A percentile compares a stretch with the other conserved stretches of the same genome.
Conservation (phyloP, 2,797 vertebrate species). For the Ctenopoma kingsleyae region DNA sequence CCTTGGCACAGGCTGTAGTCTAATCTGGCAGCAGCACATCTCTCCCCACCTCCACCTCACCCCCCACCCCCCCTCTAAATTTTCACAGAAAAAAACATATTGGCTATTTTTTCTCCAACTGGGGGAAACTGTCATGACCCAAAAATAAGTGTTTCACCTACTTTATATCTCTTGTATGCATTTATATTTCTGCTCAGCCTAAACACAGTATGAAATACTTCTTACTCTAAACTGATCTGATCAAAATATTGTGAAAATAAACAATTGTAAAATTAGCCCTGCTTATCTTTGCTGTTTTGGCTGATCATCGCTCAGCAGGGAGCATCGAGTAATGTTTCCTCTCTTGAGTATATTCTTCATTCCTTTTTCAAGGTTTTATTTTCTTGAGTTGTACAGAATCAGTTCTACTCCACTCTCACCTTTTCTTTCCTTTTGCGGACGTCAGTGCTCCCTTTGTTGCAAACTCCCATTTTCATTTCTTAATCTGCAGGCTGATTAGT, state of each 20-base stretch:
- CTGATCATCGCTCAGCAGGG: slow-evolving; percentile 9
- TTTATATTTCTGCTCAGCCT: slow-evolving; percentile 17
- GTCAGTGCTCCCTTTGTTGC: slow-evolving; percentile 60
- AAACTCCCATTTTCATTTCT: slow-evolving; percentile 56
- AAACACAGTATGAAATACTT: slow-evolving; percentile 11
- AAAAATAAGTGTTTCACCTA: slow-evolving; percentile 55
- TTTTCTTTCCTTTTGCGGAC: slow-evolving; percentile 42
- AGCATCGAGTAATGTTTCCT: slow-evolving; percentile 12
- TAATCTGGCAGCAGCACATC: slow-evolving; percentile 99
- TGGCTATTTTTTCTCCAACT: slow-evolving; percentile 63
- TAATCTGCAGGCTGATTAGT: slow-evolving; percentile 67
- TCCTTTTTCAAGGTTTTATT: slow-evolving; percentile 46
- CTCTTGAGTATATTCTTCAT: slow-evolving; percentile 7
- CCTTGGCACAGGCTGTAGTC: slow-evolving; percentile 95
- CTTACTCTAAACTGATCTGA: slow-evolving; percentile 24
- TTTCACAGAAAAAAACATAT: slow-evolving; percentile 69
- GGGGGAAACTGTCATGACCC: slow-evolving; percentile 61
- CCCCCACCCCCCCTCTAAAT: slow-evolving; percentile 80
- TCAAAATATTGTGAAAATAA: slow-evolving; percentile 14
- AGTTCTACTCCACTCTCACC: slow-evolving; percentile 12
- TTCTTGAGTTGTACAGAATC: slow-evolving; percentile 32
- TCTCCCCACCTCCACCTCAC: slow-evolving; percentile 86
- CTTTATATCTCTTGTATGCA: slow-evolving; percentile 27
- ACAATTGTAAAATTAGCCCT: slow-evolving; percentile 50
- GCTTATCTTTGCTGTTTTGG: slow-evolving; percentile 42